Base-by-base conservation (phyloP, 2,888 invertebrate genomes). In the Caenorhabditis doughertyi region DNA sequence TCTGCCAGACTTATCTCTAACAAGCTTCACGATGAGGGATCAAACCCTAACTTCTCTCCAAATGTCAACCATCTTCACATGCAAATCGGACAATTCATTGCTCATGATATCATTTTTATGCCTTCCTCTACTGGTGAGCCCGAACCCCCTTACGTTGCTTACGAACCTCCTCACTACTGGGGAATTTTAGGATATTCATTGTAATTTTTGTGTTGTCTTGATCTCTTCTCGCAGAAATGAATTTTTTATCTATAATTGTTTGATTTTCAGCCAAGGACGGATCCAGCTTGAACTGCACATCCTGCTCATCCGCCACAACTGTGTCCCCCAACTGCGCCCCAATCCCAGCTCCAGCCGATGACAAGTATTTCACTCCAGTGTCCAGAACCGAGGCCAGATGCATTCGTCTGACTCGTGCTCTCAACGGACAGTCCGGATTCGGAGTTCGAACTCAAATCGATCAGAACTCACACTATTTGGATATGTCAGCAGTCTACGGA, bases 51-150 rank as follows among this genome's bases (percentile, higher is more conserved):
- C 62, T 81, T 60, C 55, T 76, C 76, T 0, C 76, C 84, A 18
- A 25, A 53, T 0, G 47, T 56, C 8, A 85, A 86, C 55, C 88
- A 89, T 79, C 77, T 89, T 49, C 81, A 95, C 64, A 97, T 97
- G 97, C 97, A 97, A 93, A 97, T 95, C 90, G 97, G 96, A 0
- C 97, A 97, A 92, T 95, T 97, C 90, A 92, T 97, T n/a, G 97
- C 97, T 92, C 97, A 97, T 93, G 97, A 97, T 92, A 93, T 97
- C 47, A 96, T 97, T 0, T 95, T 96, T 94, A 96, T 97, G 1
- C 97, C 96, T 2, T 96, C 96, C 0, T 85, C 87, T 11, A 73
- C 72, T 32, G 85, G 85, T 85, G 44, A 65, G 79, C 13, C 9
- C 5, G n/a, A n/a, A n/a, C n/a, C n/a, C n/a, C n/a, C n/a, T n/a